A percentile compares a stretch with the other conserved stretches of the same genome.
These are phyloP conservation scores for Prenolepis imparis DNA, from an alignment of 2,888 invertebrate genomes.

Conservation along the genomic window DNA sequence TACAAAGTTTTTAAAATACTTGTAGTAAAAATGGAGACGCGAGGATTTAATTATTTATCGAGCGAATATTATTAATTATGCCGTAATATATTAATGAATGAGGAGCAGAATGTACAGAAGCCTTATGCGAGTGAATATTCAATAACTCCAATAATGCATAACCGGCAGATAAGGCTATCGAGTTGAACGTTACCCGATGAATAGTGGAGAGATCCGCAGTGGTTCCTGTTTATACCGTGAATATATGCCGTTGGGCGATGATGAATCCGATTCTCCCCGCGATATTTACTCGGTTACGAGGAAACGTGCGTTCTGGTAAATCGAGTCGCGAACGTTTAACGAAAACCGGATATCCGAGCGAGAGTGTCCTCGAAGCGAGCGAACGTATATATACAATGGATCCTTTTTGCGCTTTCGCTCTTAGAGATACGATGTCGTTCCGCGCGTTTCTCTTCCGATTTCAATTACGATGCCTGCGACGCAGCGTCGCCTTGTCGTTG, in stretches of 20 bases:
- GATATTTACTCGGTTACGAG: constrained; percentile 45
- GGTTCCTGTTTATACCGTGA: constrained; percentile 18
- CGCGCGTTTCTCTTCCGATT: constrained; percentile 36
- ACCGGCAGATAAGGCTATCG: background rate
- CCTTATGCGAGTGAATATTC: constrained; percentile 16
- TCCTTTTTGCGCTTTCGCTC: constrained; percentile 31
- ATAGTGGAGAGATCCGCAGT: constrained; percentile 12
- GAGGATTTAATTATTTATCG: background rate
- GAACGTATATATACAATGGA: background rate
- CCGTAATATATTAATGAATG: background rate
- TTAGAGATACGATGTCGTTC: constrained; percentile 38
- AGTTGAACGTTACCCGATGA: constrained; percentile 21
- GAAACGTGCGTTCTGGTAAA: constrained; percentile 34
- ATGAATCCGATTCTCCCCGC: constrained; percentile 38
- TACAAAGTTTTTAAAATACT: background rate
- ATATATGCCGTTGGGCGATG: background rate
- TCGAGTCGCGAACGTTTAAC: constrained; percentile 33
- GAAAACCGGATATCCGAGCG: constrained; percentile 39
- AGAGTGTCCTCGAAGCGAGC: constrained; percentile 24
- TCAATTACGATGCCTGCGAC: constrained; percentile 36
- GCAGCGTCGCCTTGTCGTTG: constrained; percentile 26
- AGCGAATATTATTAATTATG: background rate
- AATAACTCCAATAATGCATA: background rate
- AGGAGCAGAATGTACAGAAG: background rate
- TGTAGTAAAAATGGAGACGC: background rate